Conservation (phyloP, 2,888 invertebrate species). For the Plagodis dolabraria region DNA sequence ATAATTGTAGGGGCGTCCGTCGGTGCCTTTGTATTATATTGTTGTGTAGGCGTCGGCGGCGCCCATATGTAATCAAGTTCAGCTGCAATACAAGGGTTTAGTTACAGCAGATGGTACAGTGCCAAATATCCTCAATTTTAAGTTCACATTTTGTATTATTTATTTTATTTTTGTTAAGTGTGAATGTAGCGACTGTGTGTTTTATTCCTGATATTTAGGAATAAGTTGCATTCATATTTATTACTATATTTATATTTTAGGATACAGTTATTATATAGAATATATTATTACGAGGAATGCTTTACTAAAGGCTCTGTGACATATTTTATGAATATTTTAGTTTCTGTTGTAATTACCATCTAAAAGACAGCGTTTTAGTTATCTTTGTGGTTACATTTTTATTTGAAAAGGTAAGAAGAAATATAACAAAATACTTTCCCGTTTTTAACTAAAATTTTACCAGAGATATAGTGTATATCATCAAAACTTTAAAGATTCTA, state of each 20-base stretch:
- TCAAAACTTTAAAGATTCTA: no score
- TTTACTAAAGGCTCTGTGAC: constrained; percentile 80
- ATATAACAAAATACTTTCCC: no score
- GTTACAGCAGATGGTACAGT: constrained; percentile 76
- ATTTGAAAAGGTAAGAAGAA: constrained; percentile 11
- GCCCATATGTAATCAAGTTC: constrained; percentile 44
- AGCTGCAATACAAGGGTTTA: constrained; percentile 64
- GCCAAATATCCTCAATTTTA: constrained; percentile 83
- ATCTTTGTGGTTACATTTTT: constrained; percentile 60
- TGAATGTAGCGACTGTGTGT: constrained; percentile 84
- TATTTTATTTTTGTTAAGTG: constrained; percentile 72
- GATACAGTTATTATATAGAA: constrained; percentile 67
- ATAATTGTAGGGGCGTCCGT: constrained; percentile 48
- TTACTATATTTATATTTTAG: constrained; percentile 80
- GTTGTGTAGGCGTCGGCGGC: constrained; percentile 57
- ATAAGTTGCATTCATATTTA: constrained; percentile 84
- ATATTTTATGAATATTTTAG: constrained; percentile 58
- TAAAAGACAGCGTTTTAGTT: constrained; percentile 74
- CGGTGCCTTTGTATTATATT: constrained; percentile 75
- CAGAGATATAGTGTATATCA: no score
- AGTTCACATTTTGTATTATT: constrained; percentile 76
- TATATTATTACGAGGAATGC: constrained; percentile 68
- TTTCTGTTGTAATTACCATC: constrained; percentile 62
- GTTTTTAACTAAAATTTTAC: no score
- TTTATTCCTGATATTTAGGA: constrained; percentile 85